Evolutionary conservation across 2,797 vertebrate species (phyloP).

Genomic region (Chelon auratus): DNA sequence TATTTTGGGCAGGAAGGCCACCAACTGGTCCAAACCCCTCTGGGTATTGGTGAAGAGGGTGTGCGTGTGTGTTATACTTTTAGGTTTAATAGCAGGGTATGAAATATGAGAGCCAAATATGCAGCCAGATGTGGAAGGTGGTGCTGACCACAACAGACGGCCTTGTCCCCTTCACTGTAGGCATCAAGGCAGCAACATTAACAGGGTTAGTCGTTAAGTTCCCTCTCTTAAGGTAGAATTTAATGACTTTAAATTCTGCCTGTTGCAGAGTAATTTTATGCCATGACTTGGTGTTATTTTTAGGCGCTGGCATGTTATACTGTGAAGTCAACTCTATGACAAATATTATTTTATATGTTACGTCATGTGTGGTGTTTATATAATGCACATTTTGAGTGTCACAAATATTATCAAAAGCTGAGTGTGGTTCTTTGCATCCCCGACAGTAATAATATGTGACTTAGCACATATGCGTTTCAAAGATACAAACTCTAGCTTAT

Average conservation of each 20-base stretch:
- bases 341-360: neutral
- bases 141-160: constrained; percentile 32
- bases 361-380: neutral
- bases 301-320: neutral
- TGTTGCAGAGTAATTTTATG: neutral
- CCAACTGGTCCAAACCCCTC: constrained; percentile 56
- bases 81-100: constrained; percentile 75
- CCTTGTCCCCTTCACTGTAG: neutral
- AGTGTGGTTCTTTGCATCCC: too few species aligned
- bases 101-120: constrained; percentile 66
- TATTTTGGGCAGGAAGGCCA: constrained; percentile 59
- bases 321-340: too few species aligned
- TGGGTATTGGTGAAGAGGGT: constrained; percentile 29
- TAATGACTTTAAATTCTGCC: neutral
- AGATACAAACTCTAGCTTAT: neutral
- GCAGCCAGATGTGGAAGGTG: constrained; percentile 64
- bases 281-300: too few species aligned
- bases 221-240: neutral
- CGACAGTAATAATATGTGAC: neutral
- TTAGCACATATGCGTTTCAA: neutral
- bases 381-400: neutral
- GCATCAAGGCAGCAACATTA: neutral
- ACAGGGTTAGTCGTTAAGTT: neutral
- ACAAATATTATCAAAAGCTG: too few species aligned
- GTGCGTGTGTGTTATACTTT: constrained; percentile 68